These are phyloP conservation scores for Lordiphosa clarofinis DNA, from an alignment of 1,140 invertebrate species.

Conservation along the genomic window DNA sequence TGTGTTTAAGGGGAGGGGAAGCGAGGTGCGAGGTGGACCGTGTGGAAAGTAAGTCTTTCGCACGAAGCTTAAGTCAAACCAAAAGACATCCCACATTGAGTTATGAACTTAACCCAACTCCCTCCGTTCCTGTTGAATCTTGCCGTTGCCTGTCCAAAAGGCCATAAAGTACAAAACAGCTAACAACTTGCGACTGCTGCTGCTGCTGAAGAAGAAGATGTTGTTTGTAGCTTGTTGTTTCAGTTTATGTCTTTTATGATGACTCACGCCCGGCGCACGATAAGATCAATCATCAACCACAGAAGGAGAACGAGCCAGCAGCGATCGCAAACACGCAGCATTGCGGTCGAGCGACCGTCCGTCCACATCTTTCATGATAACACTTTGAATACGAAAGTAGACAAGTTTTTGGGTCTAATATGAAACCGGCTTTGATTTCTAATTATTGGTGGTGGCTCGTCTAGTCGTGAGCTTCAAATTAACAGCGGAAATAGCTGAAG, in stretches of 20 bases:
- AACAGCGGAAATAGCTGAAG: slow-evolving; percentile 59
- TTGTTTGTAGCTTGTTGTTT: slow-evolving; percentile 2
- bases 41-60: slow-evolving; percentile 47
- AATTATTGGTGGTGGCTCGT: slow-evolving; percentile 58
- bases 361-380: slow-evolving; percentile 59
- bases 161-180: slow-evolving; percentile 70
- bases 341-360: slow-evolving; percentile 30
- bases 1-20: slow-evolving; percentile 40
- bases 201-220: slow-evolving; percentile 50
- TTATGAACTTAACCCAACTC: slow-evolving; percentile 58
- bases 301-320: slow-evolving; percentile 20
- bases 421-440: slow-evolving; percentile 72
- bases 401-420: slow-evolving; percentile 48
- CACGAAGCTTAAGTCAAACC: slow-evolving; percentile 56
- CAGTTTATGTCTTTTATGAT: slow-evolving; percentile 50
- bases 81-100: slow-evolving; percentile 55
- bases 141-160: slow-evolving; percentile 34
- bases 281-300: slow-evolving; percentile 72
- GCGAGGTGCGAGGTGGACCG: not conserved
- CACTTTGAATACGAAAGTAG: slow-evolving; percentile 76
- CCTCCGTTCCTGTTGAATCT: slow-evolving; percentile 5
- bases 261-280: slow-evolving; percentile 59
- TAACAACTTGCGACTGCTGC: slow-evolving; percentile 64
- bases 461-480: slow-evolving; percentile 64
- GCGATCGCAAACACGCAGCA: slow-evolving; percentile 27